Base-by-base conservation (phyloP, 2,797 vertebrate species). In the Lacerta viridis region DNA sequence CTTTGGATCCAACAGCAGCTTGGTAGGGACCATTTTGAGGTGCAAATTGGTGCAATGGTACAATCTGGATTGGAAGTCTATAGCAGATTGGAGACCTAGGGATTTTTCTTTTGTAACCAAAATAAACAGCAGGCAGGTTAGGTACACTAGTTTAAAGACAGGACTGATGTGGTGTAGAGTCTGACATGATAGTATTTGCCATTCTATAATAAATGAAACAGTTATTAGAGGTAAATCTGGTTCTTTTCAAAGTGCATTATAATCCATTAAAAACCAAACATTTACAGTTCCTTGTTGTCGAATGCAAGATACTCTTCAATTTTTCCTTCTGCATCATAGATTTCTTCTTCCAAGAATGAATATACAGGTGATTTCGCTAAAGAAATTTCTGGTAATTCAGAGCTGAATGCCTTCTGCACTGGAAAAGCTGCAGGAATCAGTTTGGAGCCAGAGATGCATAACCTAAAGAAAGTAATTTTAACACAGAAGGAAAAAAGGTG, bases 271-370 rank as follows among this genome's bases (percentile, higher is more conserved):
- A 1, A 87, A 89, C 85, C 15, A 84, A 33, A 80, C 92, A 94
- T 87, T 96, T 97, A 98, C 98, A 94, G 93, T 61, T 98, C 97
- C 91, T 95, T 97, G 85, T 89, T 91, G 95, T 98, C 98, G 92
- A 97, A 98, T 88, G 98, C 98, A 59, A 98, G 96, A 93, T 98
- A 98, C 80, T 98, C 98, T 94, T 98, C 98, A 46, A 98, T 97
- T 91, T 95, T 97, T 88, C 98, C 98, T 94, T 98, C 98, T 75
- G 92, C 69, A 61, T 96, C 97, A 2, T 97, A 98, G 83, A 98
- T 96, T 95, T 98, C 98, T 93, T 98, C 98, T 92, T 97, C 96
- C 86, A 97, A 87, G 71, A 96, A 96, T 2, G 95, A 93, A 89
- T 84, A 92, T 0, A 41, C 4, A 0, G 77, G 91, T 36, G 86